Conservation (phyloP, 1,140 invertebrate species). For the Solenopsis fugax region DNA sequence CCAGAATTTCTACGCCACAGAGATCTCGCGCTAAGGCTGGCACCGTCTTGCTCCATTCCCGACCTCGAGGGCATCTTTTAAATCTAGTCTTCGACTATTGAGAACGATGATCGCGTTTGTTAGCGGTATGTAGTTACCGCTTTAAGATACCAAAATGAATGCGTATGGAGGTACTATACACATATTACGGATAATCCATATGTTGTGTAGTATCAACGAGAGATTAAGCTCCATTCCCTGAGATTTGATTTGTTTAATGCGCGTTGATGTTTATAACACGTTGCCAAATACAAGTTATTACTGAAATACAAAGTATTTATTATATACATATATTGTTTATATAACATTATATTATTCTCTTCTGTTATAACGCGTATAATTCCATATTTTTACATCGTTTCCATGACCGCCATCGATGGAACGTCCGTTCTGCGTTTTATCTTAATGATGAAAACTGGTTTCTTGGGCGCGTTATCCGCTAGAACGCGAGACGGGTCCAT, state of each 20-base stretch:
- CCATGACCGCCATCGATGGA: constrained; percentile 31
- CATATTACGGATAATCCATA: constrained; percentile 36
- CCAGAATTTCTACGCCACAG: constrained; percentile 82
- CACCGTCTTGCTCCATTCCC: constrained; percentile 82
- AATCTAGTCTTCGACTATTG: constrained; percentile 79
- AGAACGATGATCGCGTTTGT: constrained; percentile 35
- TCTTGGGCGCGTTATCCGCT: constrained; percentile 72
- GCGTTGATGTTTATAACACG: constrained; percentile 51
- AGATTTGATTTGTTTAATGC: constrained; percentile 63
- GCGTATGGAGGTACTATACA: constrained; percentile 8
- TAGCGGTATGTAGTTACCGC: constrained; percentile 40
- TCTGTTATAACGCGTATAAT: not conserved
- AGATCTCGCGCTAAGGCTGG: constrained; percentile 81
- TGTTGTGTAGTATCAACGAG: constrained; percentile 63
- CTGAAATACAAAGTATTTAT: constrained; percentile 70
- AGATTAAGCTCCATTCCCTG: constrained; percentile 61
- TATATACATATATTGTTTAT: constrained; percentile 30
- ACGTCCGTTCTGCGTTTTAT: constrained; percentile 71
- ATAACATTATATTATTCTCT: constrained; percentile 35
- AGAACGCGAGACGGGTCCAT: constrained; percentile 71
- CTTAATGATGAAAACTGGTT: constrained; percentile 79
- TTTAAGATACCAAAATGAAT: constrained; percentile 47
- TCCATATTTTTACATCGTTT: not conserved
- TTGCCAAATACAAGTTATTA: constrained; percentile 74
- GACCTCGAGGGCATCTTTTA: constrained; percentile 86